Base-by-base conservation (phyloP, 2,888 invertebrate species). In the Phyto melanocephala region DNA sequence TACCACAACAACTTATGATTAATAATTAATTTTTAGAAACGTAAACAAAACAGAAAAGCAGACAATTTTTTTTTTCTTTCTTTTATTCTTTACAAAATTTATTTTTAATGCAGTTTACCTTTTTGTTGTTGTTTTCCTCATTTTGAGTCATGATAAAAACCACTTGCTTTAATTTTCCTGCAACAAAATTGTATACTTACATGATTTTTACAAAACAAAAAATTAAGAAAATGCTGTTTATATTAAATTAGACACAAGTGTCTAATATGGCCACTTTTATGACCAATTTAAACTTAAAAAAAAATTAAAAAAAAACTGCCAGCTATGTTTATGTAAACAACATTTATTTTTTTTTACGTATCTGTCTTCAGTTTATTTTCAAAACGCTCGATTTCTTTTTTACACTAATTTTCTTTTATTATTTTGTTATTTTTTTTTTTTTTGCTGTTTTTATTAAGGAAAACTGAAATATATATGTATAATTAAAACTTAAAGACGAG, bases 121-220 rank as follows among this genome's bases (percentile, higher is more conserved):
- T 33, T 42, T 68, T 42, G 33, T 50, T 40, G 5, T 56, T 8
- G 35, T 77, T 65, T 72, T 79, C 50, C 60, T 67, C n/a, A 42
- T 75, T 81, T 82, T 82, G 82, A 82, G 75, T 82, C 82, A 82
- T 82, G 58, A 56, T 82, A 58, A 56, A 58, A 79, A 82, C 82
- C 82, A 82, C 82, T 82, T 82, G 82, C 82, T 71, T 71, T 67
- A 35, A 58, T 63, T 56, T 56, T 56, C 11, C 33, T 52, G 15
- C 60, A 60, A 67, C 67, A 71, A 79, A 76, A 24, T 28, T 70
- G 56, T 47, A 62, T 5, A 22, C 11, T 42, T 56, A 75, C 75
- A 58, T 65, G n/a, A 56, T 40, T 68, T 67, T 58, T n/a, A 54
- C 17, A 24, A 22, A 22, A 42, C 1, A 47, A 68, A 45, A 50